A percentile compares a stretch with the other conserved stretches of the same genome.
phyloP scores from a whole-genome alignment of 2,797 vertebrate genomes.

The Cebuella pygmaea region DNA sequence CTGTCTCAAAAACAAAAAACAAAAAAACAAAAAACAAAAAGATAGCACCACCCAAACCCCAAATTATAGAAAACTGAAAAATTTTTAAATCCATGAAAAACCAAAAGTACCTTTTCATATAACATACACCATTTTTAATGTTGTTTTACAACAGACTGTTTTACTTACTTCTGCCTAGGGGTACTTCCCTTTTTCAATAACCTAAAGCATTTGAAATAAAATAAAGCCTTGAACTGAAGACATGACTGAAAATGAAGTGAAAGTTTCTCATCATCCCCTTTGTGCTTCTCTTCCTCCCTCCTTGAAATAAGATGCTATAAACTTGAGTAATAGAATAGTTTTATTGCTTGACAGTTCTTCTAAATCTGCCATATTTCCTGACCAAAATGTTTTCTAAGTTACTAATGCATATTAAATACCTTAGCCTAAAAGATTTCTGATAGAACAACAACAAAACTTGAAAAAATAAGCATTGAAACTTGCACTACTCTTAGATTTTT shows the following conservation, averaged over 20 bases:
- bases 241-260: not conserved
- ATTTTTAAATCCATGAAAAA: not conserved
- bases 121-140: not conserved
- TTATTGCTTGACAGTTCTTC: not conserved
- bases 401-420: not conserved
- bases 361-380: slow-evolving; percentile 16
- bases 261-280: not conserved
- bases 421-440: not conserved
- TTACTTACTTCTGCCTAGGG: not conserved
- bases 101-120: not conserved
- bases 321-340: slow-evolving; percentile 6
- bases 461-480: not conserved
- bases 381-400: slow-evolving; percentile 37
- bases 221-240: slow-evolving; percentile 29
- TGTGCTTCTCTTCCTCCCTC: not conserved
- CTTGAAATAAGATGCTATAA: slow-evolving; percentile 2
- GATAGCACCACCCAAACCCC: not conserved
- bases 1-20: not conserved
- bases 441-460: not conserved
- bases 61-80: not conserved
- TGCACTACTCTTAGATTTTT: not conserved
- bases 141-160: not conserved
- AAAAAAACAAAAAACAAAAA: not conserved
- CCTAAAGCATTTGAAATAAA: slow-evolving; percentile 14
- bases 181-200: not conserved